Conservation (phyloP, 2,113 vertebrate species). For the Holacanthus passer region DNA sequence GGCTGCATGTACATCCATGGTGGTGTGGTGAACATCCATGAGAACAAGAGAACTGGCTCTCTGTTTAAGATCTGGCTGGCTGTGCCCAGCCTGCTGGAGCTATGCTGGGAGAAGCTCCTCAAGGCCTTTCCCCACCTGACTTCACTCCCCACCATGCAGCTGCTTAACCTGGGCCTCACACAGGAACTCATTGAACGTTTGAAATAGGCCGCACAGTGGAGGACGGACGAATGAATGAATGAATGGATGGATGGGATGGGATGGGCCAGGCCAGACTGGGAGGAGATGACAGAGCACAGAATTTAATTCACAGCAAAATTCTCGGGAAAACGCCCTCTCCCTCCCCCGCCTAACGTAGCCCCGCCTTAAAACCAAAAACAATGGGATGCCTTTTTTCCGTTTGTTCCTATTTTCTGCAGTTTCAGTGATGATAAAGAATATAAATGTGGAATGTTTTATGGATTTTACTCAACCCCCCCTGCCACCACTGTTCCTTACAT, state of each 20-base stretch:
- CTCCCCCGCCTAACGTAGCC: conserved; percentile 64
- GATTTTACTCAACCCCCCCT: conserved; percentile 52
- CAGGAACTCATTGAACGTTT: conserved; percentile 96
- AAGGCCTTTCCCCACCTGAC: conserved; percentile 90
- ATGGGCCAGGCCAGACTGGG: conserved; percentile 30
- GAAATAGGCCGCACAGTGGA: conserved; percentile 84
- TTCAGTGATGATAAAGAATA: conserved; percentile 54
- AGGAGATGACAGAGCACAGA: conserved; percentile 56
- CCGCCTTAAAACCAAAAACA: conserved; percentile 86
- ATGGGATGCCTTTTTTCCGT: conserved; percentile 78
- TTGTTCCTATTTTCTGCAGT: conserved; percentile 55
- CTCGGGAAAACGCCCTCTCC: conserved; percentile 28
- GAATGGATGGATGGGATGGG: conserved; percentile 24
- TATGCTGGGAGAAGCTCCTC: conserved; percentile 96
- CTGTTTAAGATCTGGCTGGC: conserved; percentile 98
- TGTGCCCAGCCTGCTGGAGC: conserved; percentile 96
- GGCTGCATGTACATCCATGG: conserved; percentile 99
- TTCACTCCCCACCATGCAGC: conserved; percentile 88
- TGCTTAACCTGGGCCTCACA: conserved; percentile 95
- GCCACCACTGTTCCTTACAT: conserved; percentile 28
- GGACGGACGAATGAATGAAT: conserved; percentile 18
- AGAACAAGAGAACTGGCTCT: conserved; percentile 97
- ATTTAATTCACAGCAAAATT: conserved; percentile 33
- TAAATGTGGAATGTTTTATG: conserved; percentile 65
- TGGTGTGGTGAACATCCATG: conserved; percentile 96